Conservation (phyloP, 1,140 invertebrate genomes). For the Calosoma granatense region DNA sequence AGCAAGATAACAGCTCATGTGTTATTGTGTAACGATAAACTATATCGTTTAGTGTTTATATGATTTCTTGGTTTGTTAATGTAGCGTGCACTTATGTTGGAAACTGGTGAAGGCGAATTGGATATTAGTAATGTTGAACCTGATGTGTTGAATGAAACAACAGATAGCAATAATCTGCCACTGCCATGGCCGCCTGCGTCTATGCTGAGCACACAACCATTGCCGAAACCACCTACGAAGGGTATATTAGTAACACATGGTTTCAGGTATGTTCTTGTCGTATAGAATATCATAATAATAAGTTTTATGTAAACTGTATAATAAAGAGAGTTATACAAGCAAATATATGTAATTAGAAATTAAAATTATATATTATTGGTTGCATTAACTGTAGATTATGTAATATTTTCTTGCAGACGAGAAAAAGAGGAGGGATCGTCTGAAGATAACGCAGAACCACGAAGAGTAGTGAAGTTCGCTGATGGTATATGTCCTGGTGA, state of each 20-base stretch:
- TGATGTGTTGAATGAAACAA: neutral
- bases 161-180: conserved; percentile 1
- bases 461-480: conserved; percentile 48
- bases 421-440: conserved; percentile 5
- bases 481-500: conserved; percentile 54
- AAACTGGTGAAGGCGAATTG: conserved; percentile 20
- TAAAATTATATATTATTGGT: too few species aligned
- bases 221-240: conserved; percentile 34
- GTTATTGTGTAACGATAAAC: neutral
- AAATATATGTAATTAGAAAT: too few species aligned
- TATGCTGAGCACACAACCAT: neutral
- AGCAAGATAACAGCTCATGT: neutral
- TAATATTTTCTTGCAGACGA: conserved; percentile 8
- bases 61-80: conserved; percentile 10
- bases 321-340: too few species aligned
- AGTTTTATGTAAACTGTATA: too few species aligned
- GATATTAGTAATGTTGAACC: neutral
- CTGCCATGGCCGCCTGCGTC: conserved; percentile 12
- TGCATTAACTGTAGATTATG: too few species aligned
- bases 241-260: conserved; percentile 39
- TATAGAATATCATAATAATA: neutral
- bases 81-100: conserved; percentile 28
- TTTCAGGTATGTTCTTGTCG: conserved; percentile 10
- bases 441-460: conserved; percentile 10
- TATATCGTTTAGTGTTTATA: conserved; percentile 1